These are phyloP conservation scores for Anser brachyrhynchus DNA, from an alignment of 2,113 vertebrate genomes.

Conservation along the genomic window DNA sequence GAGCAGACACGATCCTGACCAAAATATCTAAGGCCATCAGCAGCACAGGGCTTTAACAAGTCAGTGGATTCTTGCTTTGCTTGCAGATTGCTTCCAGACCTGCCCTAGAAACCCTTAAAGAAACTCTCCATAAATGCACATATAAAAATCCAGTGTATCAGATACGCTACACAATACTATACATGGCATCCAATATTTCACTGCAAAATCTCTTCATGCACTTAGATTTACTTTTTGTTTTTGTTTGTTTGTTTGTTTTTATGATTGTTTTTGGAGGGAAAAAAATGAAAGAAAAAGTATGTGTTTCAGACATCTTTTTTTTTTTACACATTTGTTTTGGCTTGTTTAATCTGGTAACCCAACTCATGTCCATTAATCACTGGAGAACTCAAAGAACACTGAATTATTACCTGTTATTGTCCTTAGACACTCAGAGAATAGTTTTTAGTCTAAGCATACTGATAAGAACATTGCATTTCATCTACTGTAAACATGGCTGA, in stretches of 20 bases:
- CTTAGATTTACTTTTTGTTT: background rate
- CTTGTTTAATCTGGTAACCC: background rate
- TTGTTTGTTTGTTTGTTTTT: background rate
- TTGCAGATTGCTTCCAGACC: background rate
- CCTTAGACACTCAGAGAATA: background rate
- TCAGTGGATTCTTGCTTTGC: background rate
- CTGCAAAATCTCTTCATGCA: background rate
- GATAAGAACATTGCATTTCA: background rate
- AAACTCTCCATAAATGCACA: background rate
- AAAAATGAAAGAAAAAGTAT: background rate
- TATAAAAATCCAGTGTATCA: background rate
- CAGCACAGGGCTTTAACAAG: background rate
- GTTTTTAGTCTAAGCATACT: background rate
- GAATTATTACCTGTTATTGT: background rate
- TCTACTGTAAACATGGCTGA: background rate
- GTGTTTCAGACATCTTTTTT: background rate
- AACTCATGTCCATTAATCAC: background rate
- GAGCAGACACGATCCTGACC: background rate
- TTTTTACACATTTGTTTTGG: background rate
- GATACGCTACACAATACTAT: too few relatives aligned
- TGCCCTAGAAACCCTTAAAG: background rate
- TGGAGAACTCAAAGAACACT: background rate
- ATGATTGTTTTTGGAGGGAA: too few relatives aligned
- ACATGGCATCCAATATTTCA: rapidly evolving
- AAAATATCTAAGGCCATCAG: background rate